phyloP scores from a whole-genome alignment of 2,797 vertebrate genomes.

The Enteromius afrohamiltoni region DNA sequence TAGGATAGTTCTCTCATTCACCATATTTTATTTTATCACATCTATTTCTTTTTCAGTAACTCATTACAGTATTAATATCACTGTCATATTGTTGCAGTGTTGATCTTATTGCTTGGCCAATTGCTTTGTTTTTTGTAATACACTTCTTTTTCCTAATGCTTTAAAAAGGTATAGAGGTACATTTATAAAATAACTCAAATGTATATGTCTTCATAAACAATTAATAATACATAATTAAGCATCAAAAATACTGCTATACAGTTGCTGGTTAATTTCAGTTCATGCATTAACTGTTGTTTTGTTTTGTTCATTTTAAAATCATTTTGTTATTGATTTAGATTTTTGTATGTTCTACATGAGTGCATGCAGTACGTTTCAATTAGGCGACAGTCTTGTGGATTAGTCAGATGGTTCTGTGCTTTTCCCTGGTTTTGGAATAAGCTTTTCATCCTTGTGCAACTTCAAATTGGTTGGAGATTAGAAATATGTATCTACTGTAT shows the following conservation, averaged over 20 bases:
- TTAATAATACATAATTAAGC: background rate
- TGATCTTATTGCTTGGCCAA: background rate
- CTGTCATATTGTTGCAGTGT: background rate
- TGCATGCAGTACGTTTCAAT: constrained; percentile 4
- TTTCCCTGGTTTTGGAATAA: constrained; percentile 30
- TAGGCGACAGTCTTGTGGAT: constrained; percentile 35
- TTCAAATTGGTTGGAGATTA: constrained; percentile 29
- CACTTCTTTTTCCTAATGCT: background rate
- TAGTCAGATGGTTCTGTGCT: constrained; percentile 6
- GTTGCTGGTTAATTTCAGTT: background rate
- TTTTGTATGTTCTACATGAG: background rate
- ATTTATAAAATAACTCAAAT: background rate
- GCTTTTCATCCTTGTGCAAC: constrained; percentile 25
- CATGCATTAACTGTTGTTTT: background rate
- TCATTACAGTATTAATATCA: background rate
- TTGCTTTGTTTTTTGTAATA: background rate
- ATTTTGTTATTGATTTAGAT: background rate
- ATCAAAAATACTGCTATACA: background rate
- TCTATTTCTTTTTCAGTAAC: background rate
- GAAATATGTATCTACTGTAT: constrained; percentile 10
- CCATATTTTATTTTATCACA: background rate
- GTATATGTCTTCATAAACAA: background rate
- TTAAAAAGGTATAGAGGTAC: background rate
- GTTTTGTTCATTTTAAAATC: background rate
- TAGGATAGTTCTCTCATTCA: background rate